Percentiles rank a stretch among this genome's conserved stretches.
phyloP scores from a whole-genome alignment of 2,113 vertebrate genomes.

The Larimichthys crocea region DNA sequence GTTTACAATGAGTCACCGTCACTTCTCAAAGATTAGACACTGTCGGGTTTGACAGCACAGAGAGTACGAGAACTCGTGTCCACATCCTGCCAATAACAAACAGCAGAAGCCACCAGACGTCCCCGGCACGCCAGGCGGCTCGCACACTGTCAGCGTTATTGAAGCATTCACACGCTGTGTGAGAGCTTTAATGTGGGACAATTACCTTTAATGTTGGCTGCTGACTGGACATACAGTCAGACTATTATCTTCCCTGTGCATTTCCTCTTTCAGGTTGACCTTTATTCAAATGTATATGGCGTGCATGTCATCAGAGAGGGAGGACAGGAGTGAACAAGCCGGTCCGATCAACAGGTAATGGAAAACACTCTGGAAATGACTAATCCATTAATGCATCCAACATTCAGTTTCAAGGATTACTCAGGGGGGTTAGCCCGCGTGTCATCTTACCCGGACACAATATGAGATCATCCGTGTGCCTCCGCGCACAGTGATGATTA shows the following conservation, averaged over 20 bases:
- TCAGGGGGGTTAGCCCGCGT: not conserved
- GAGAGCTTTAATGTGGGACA: slow-evolving; percentile 1
- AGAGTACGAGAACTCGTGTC: not conserved
- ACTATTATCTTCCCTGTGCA: not conserved
- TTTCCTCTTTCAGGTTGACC: not conserved
- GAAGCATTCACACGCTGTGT: slow-evolving; percentile 7
- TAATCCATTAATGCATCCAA: not conserved
- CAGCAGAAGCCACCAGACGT: not conserved
- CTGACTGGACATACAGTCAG: not conserved
- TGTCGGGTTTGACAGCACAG: not conserved
- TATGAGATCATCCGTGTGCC: not conserved
- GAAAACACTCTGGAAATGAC: slow-evolving; percentile 13
- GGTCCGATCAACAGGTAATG: slow-evolving; percentile 31
- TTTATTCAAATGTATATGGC: not conserved
- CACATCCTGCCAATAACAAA: slow-evolving; percentile 23
- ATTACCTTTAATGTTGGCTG: not conserved
- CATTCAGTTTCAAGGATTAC: not conserved
- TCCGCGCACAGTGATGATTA: not conserved
- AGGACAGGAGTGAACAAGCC: slow-evolving; percentile 32
- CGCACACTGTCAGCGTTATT: slow-evolving; percentile 39
- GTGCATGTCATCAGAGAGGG: not conserved
- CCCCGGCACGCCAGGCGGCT: slow-evolving; percentile 14
- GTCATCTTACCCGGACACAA: not conserved
- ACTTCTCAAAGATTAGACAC: not conserved
- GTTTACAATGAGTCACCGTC: not conserved